Evolutionary conservation across 2,888 invertebrate species (phyloP).

Genomic region (Eupithecia centaureata): DNA sequence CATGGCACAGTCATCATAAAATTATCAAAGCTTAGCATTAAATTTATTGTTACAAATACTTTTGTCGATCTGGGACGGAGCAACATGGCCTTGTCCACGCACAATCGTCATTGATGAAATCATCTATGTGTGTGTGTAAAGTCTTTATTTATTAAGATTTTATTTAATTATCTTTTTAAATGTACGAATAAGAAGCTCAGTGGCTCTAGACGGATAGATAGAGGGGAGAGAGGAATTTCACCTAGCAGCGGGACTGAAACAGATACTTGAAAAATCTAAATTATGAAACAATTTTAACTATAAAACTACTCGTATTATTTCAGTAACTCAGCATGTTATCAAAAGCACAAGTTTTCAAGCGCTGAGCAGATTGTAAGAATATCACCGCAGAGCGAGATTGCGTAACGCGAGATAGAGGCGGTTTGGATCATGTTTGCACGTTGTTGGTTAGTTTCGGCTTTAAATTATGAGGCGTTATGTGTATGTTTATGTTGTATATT

Average conservation of each 20-base stretch:
- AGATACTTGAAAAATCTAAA: not conserved
- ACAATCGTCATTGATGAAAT: no score
- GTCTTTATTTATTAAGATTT: no score
- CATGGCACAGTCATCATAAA: no score
- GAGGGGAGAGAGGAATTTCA: not conserved
- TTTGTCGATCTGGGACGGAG: no score
- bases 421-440: not conserved
- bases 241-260: not conserved
- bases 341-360: not conserved
- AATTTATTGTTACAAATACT: no score
- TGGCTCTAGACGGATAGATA: not conserved
- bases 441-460: not conserved
- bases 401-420: not conserved
- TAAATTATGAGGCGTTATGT: not conserved
- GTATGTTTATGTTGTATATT: not conserved
- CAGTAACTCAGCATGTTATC: not conserved
- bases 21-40: no score
- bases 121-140: no score
- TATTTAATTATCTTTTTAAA: no score
- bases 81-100: no score
- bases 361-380: not conserved
- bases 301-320: not conserved
- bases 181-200: no score
- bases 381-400: not conserved
- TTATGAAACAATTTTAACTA: no score